A percentile compares a stretch with the other conserved stretches of the same genome.
phyloP scores from a whole-genome alignment of 2,888 invertebrate genomes.

The Tipula confusa region DNA sequence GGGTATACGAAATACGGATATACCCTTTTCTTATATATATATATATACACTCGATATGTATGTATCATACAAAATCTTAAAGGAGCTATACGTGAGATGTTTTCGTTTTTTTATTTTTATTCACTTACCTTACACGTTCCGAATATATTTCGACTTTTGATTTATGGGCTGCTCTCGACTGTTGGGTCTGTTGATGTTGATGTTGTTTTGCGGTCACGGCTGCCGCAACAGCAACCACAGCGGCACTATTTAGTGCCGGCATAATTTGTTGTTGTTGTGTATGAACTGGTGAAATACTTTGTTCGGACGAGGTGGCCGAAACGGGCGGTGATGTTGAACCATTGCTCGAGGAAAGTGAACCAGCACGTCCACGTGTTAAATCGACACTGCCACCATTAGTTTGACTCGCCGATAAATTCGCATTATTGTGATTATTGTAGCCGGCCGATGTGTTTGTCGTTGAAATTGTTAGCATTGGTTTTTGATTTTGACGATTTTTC shows the following conservation, averaged over 20 bases:
- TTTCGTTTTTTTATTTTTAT: too few species aligned
- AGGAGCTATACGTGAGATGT: not conserved
- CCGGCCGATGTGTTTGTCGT: conserved; percentile 48
- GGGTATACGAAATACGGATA: not conserved
- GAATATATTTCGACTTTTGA: conserved; percentile 73
- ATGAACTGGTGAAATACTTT: conserved; percentile 69
- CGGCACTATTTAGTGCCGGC: conserved; percentile 14
- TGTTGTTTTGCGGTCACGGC: conserved; percentile 30
- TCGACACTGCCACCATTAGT: conserved; percentile 34
- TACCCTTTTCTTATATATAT: not conserved
- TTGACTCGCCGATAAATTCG: conserved; percentile 39
- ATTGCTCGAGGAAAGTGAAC: conserved; percentile 70
- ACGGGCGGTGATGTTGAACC: conserved; percentile 77
- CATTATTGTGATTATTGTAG: conserved; percentile 38
- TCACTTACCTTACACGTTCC: conserved; percentile 72
- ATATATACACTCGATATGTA: too few species aligned
- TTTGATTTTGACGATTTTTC: conserved; percentile 61
- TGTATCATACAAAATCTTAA: too few species aligned
- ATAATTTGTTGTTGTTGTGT: conserved; percentile 38
- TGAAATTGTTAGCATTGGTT: conserved; percentile 58
- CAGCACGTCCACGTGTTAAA: conserved; percentile 62
- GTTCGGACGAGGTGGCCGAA: conserved; percentile 66
- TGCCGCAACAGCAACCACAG: not conserved
- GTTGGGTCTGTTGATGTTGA: conserved; percentile 35
- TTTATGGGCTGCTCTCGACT: conserved; percentile 55